These are phyloP conservation scores for Lordiphosa andalusiaca DNA, from an alignment of 2,888 invertebrate species.

Conservation along the genomic window DNA sequence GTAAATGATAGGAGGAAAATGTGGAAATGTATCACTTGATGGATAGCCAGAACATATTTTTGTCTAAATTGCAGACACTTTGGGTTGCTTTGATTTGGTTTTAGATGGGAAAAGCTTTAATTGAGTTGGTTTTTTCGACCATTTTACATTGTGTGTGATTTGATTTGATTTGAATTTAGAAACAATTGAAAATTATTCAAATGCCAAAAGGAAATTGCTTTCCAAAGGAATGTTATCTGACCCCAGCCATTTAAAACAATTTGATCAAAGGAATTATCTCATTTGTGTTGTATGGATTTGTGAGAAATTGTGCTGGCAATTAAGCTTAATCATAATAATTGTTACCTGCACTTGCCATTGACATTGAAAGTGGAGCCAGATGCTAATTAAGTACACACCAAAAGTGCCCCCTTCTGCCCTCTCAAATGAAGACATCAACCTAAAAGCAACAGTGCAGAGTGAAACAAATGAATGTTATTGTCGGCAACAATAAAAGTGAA, in stretches of 20 bases:
- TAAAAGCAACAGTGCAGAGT: conserved; percentile 20
- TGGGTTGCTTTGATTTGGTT: no score
- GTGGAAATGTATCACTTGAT: no score
- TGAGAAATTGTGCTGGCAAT: conserved; percentile 7
- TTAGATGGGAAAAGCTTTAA: no score
- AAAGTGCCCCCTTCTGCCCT: background rate
- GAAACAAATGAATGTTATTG: conserved; percentile 22
- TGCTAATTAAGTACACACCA: conserved; percentile 61
- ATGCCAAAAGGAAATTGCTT: no score
- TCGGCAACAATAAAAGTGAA: conserved; percentile 58
- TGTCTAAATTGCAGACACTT: no score
- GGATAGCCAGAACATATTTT: no score
- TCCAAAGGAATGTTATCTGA: background rate
- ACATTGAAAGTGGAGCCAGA: conserved; percentile 67
- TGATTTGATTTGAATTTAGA: no score
- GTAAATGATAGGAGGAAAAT: no score
- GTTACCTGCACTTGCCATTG: conserved; percentile 43
- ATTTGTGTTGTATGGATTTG: conserved; percentile 29
- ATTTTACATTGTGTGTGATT: no score
- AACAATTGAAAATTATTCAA: no score
- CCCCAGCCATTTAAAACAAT: conserved; percentile 13
- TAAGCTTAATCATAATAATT: conserved; percentile 8
- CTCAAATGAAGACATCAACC: conserved; percentile 56
- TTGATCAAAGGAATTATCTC: conserved; percentile 52
- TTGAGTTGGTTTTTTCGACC: no score